Evolutionary conservation across 1,140 invertebrate genomes (phyloP).

Genomic region (Drosophila hydei): DNA sequence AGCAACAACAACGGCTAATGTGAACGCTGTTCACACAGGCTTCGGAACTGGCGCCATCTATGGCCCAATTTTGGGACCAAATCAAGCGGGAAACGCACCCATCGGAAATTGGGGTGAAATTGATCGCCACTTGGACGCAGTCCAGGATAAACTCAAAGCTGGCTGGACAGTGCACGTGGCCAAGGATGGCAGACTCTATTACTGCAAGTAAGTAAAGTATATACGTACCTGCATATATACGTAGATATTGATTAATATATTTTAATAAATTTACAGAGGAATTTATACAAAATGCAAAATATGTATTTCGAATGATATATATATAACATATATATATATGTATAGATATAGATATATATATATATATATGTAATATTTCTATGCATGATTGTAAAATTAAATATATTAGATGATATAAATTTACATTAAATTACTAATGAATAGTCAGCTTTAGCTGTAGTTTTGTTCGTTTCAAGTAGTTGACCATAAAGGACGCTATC

Average conservation of each 20-base stretch:
- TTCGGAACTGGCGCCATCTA: constrained; percentile 47
- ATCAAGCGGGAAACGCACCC: constrained; percentile 38
- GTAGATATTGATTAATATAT: background rate
- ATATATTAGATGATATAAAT: too few relatives aligned
- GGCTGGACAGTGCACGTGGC: constrained; percentile 90
- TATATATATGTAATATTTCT: too few relatives aligned
- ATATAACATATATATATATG: too few relatives aligned
- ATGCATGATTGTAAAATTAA: too few relatives aligned
- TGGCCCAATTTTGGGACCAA: constrained; percentile 65
- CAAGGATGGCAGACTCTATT: constrained; percentile 89
- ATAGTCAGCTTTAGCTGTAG: too few relatives aligned
- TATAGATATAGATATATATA: too few relatives aligned
- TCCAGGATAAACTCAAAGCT: constrained; percentile 85
- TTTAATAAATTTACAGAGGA: background rate
- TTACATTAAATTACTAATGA: too few relatives aligned
- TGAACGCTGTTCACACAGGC: constrained; percentile 15
- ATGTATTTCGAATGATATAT: too few relatives aligned
- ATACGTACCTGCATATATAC: too few relatives aligned
- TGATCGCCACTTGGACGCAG: constrained; percentile 84
- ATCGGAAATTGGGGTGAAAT: constrained; percentile 80
- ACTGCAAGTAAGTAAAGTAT: constrained; percentile 90
- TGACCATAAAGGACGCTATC: background rate
- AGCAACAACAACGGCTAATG: constrained; percentile 29
- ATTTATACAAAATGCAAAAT: background rate
- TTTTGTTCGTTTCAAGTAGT: background rate